Base-by-base conservation (phyloP, 2,888 invertebrate genomes). In the Meandrusa payeni region DNA sequence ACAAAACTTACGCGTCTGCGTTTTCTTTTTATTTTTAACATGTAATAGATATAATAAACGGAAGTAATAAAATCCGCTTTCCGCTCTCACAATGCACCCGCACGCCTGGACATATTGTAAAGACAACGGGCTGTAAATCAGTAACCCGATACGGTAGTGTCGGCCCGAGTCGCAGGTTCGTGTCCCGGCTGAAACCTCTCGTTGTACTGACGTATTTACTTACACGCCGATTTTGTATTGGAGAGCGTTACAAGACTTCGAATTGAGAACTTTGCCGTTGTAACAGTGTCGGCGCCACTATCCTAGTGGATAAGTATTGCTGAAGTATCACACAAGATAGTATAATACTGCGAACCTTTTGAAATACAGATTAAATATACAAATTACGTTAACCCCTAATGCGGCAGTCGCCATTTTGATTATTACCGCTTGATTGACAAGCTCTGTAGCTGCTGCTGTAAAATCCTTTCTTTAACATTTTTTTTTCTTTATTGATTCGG, bases 141-240 rank as follows among this genome's bases (percentile, higher is more conserved):
- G 67, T 57, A 67, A 65, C 57, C 48, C 52, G 67, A 67, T 65
- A 65, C 63, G 61, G 65, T 65, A 67, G 66, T 67, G 62, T 67
- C 58, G 49, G 47, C 23, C 24, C 46, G 41, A 45, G 52, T 43
- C 43, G 41, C 46, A 39, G 54, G 51, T 54, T 54, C 56, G 58
- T 61, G 58, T 65, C 60, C 49, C 45, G 53, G 41, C 53, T 45
- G 52, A 54, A 53, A 50, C 49, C 46, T 24, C 51, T 48, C 12
- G 43, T 22, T 44, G 48, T 38, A 46, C 43, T 46, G 57, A 54
- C 56, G 59, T 64, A 61, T 59, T 58, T 56, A 59, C 62, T 57
- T 61, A 59, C 58, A 62, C 56, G 57, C 52, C 50, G 52, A 51
- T 52, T 51, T 54, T 57, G 57, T 59, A 55, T 51, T 48, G 46